These are phyloP conservation scores for Tichodroma muraria DNA, from an alignment of 2,113 vertebrate species.

Conservation along the genomic window DNA sequence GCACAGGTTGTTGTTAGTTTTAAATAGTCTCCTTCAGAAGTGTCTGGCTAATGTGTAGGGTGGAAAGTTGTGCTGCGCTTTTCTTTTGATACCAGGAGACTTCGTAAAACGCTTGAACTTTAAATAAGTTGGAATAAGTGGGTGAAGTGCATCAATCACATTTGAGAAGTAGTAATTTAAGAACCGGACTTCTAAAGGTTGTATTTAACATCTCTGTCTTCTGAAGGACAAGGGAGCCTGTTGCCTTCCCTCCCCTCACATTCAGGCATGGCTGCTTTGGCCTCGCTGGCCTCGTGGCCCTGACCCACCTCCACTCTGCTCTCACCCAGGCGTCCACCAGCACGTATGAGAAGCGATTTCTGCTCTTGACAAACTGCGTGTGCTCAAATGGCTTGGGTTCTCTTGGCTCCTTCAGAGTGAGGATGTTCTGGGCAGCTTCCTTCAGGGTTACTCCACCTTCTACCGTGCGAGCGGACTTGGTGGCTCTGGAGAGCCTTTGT, in stretches of 20 bases:
- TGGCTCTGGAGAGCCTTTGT: not conserved
- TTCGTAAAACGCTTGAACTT: not conserved
- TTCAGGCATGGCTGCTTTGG: not conserved
- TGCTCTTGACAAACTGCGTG: not conserved
- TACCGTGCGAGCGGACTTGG: accelerated
- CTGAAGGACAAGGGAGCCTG: not conserved
- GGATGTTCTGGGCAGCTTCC: not conserved
- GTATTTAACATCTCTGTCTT: slow-evolving; percentile 1
- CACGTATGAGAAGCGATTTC: not conserved
- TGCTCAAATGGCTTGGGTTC: not conserved
- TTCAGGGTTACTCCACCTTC: not conserved
- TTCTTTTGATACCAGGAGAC: not conserved
- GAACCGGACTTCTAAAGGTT: slow-evolving; percentile 10
- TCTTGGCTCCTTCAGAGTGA: accelerated
- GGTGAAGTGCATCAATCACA: not conserved
- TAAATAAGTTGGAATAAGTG: not conserved
- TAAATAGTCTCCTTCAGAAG: not conserved
- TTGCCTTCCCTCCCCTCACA: not conserved
- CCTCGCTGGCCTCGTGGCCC: not conserved
- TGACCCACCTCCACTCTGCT: not conserved
- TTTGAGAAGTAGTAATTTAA: slow-evolving; percentile 43
- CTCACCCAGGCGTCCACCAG: not conserved
- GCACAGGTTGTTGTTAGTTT: not conserved
- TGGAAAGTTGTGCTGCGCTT: not conserved
- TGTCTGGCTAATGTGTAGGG: not conserved